A percentile compares a stretch with the other conserved stretches of the same genome.
These are phyloP conservation scores for Diplogasteroides magnus DNA, from an alignment of 1,140 invertebrate genomes.

Conservation along the genomic window DNA sequence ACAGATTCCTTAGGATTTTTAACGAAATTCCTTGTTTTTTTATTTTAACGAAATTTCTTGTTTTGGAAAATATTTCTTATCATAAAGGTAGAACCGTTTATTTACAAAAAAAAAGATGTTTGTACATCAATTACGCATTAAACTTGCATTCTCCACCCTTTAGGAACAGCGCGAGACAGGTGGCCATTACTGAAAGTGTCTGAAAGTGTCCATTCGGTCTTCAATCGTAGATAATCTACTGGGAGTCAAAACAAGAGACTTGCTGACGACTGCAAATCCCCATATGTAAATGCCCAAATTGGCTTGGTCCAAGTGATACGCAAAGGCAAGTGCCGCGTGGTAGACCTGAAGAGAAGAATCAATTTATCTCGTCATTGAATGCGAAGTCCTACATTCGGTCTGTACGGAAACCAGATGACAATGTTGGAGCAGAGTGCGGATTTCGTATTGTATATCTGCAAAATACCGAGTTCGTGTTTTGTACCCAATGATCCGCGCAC, in stretches of 20 bases:
- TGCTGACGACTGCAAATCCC: slow-evolving; percentile 34
- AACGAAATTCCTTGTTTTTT: too few species aligned
- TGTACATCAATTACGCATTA: too few species aligned
- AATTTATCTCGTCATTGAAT: not conserved
- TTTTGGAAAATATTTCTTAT: too few species aligned
- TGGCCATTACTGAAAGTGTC: not conserved
- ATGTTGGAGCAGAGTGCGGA: slow-evolving; percentile 20
- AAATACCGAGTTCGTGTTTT: not conserved
- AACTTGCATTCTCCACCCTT: not conserved
- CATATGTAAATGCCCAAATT: slow-evolving; percentile 35
- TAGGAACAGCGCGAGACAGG: not conserved
- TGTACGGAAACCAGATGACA: slow-evolving; percentile 23
- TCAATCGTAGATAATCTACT: slow-evolving; percentile 1
- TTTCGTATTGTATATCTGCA: slow-evolving; percentile 16
- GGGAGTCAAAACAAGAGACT: slow-evolving; percentile 35
- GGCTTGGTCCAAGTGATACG: slow-evolving; percentile 29
- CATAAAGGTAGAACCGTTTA: too few species aligned
- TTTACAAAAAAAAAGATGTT: too few species aligned
- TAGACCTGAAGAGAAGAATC: slow-evolving; percentile 19
- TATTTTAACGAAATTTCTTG: too few species aligned
- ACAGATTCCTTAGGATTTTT: too few species aligned
- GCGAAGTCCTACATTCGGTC: slow-evolving; percentile 17
- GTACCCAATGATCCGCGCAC: slow-evolving; percentile 1
- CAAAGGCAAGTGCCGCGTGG: slow-evolving; percentile 24
- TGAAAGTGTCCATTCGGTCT: not conserved